Percentiles rank a stretch among this genome's conserved stretches.
phyloP scores from a whole-genome alignment of 2,888 invertebrate genomes.

The Lasioglossum marginatum region DNA sequence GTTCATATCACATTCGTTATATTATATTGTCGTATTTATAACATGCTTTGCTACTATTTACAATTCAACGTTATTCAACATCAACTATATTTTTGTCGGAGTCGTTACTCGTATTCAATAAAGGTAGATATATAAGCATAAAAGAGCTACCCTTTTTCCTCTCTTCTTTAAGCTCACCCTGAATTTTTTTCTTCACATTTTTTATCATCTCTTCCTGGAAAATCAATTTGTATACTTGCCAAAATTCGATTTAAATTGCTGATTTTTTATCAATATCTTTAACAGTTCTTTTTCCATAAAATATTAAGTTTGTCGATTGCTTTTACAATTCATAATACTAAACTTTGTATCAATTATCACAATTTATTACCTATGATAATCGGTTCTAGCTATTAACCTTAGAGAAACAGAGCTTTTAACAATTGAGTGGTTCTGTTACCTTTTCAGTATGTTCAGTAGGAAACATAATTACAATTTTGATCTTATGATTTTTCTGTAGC shows the following conservation, averaged over 20 bases:
- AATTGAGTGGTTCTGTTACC: constrained; percentile 35
- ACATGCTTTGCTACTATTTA: not conserved
- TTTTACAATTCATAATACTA: not conserved
- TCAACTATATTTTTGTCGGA: not conserved
- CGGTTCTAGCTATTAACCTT: not conserved
- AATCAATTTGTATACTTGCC: not conserved
- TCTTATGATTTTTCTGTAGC: constrained; percentile 77
- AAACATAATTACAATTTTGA: constrained; percentile 76
- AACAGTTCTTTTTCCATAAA: not conserved
- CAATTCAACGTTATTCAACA: not conserved
- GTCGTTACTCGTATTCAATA: too few relatives aligned
- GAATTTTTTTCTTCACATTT: not conserved
- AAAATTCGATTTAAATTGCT: not conserved
- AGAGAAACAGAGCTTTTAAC: not conserved
- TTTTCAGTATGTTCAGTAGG: not conserved
- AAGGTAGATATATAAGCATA: not conserved
- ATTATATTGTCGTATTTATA: not conserved
- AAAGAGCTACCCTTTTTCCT: accelerated
- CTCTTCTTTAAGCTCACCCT: not conserved
- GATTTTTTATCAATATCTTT: not conserved
- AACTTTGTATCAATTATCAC: not conserved
- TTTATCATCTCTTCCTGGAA: not conserved
- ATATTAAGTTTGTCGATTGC: not conserved
- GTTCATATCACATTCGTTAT: not conserved
- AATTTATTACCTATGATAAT: not conserved